Percentiles rank a stretch among this genome's conserved stretches.
Evolutionary conservation across 2,797 vertebrate species (phyloP).

Genomic region (Gephyroberyx darwinii): DNA sequence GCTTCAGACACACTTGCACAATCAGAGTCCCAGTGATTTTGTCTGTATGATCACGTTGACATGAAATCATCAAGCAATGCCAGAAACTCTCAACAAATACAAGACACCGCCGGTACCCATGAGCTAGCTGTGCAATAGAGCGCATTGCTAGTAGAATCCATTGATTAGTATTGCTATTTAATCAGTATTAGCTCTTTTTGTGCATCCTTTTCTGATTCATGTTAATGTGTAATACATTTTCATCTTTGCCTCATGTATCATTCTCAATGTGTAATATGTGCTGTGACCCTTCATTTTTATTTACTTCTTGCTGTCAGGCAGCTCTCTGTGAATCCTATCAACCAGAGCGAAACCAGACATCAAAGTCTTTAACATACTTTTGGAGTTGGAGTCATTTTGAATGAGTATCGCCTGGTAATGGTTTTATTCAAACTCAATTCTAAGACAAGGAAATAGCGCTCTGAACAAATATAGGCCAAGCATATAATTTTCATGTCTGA

Average conservation of each 20-base stretch:
- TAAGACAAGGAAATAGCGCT: neutral
- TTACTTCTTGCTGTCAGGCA: neutral
- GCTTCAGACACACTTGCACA: neutral
- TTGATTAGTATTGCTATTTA: neutral
- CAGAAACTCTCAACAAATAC: neutral
- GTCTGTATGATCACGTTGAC: too few species aligned
- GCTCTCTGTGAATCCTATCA: conserved; percentile 21
- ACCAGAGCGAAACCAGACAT: conserved; percentile 10
- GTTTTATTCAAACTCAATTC: conserved; percentile 7
- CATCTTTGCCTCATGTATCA: neutral
- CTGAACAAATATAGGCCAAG: conserved; percentile 11
- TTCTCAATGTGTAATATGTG: neutral
- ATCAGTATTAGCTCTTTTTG: neutral
- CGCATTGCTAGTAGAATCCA: neutral
- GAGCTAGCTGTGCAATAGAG: neutral
- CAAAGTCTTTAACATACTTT: neutral
- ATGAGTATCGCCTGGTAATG: neutral
- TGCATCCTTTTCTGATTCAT: neutral
- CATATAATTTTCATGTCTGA: conserved; percentile 18
- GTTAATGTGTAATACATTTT: neutral
- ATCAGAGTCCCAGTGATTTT: neutral
- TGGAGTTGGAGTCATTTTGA: conserved; percentile 3
- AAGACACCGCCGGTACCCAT: neutral
- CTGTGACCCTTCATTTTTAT: neutral
- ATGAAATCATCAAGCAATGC: neutral